These are phyloP conservation scores for Notothenia rossii DNA, from an alignment of 2,113 vertebrate genomes.

Conservation along the genomic window DNA sequence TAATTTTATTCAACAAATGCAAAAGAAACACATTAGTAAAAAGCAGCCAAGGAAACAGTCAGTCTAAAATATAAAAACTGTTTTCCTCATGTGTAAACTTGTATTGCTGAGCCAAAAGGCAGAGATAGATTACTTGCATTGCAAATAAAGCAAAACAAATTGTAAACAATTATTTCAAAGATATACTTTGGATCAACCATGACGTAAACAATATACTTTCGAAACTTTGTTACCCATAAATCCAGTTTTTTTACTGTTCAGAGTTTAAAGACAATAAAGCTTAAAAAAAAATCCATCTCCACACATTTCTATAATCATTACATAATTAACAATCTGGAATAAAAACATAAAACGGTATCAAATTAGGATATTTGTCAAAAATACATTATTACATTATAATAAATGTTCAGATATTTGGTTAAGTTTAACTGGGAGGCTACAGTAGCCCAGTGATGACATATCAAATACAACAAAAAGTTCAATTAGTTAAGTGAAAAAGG, in stretches of 20 bases:
- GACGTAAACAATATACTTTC: conserved; percentile 37
- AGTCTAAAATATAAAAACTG: conserved; percentile 1
- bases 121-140: conserved; percentile 44
- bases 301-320: conserved; percentile 5
- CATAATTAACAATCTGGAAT: conserved; percentile 21
- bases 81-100: conserved; percentile 54
- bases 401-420: conserved; percentile 30
- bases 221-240: conserved; percentile 10
- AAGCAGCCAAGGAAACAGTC: neutral
- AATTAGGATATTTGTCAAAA: conserved; percentile 4
- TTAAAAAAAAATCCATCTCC: neutral
- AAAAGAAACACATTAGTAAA: conserved; percentile 9
- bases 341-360: neutral
- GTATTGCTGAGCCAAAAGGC: conserved; percentile 58
- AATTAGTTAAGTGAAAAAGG: conserved; percentile 11
- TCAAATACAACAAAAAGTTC: neutral
- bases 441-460: neutral
- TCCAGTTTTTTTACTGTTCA: conserved; percentile 16
- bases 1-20: conserved; percentile 26
- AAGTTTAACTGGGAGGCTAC: conserved; percentile 6
- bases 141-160: conserved; percentile 38
- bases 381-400: neutral
- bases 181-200: conserved; percentile 42
- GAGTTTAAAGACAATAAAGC: neutral
- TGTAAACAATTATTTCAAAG: conserved; percentile 58